phyloP scores from a whole-genome alignment of 2,888 invertebrate genomes.

The Meandrusa payeni region DNA sequence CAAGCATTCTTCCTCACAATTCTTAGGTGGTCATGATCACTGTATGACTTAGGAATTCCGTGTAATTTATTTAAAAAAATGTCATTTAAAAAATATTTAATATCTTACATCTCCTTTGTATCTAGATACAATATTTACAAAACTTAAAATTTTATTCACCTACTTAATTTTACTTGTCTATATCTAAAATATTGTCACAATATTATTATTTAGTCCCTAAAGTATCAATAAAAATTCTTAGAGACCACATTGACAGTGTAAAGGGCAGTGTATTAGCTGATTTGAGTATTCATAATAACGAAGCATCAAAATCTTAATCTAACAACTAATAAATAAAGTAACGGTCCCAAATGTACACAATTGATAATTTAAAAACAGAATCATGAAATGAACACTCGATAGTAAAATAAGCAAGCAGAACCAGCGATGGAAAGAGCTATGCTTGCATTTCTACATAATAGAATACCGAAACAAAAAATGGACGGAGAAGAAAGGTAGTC shows the following conservation, averaged over 20 bases:
- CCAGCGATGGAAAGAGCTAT: too few species aligned
- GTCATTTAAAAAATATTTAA: slow-evolving; percentile 58
- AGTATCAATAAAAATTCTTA: slow-evolving; percentile 27
- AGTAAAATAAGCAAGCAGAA: neutral
- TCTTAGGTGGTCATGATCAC: too few species aligned
- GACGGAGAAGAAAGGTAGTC: too few species aligned
- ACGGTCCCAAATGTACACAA: slow-evolving; percentile 66
- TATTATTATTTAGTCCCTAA: slow-evolving; percentile 39
- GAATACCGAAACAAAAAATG: too few species aligned
- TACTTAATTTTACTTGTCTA: slow-evolving; percentile 41
- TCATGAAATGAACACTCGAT: too few species aligned
- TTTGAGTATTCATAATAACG: slow-evolving; percentile 52
- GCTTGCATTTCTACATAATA: too few species aligned
- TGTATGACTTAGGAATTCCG: too few species aligned
- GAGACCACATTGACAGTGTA: slow-evolving; percentile 31
- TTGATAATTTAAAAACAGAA: slow-evolving; percentile 26
- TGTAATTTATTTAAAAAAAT: too few species aligned
- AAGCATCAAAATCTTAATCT: slow-evolving; percentile 43
- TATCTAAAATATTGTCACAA: slow-evolving; percentile 54
- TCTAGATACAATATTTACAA: slow-evolving; percentile 79
- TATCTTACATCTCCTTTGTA: slow-evolving; percentile 71
- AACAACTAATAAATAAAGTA: slow-evolving; percentile 38
- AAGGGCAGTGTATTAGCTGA: slow-evolving; percentile 53
- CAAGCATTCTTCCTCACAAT: too few species aligned
- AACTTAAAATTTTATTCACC: slow-evolving; percentile 46